Evolutionary conservation across 2,797 vertebrate species (phyloP), one percentile per base, ranked within the genome.

Genomic region (Nothura maculosa): DNA sequence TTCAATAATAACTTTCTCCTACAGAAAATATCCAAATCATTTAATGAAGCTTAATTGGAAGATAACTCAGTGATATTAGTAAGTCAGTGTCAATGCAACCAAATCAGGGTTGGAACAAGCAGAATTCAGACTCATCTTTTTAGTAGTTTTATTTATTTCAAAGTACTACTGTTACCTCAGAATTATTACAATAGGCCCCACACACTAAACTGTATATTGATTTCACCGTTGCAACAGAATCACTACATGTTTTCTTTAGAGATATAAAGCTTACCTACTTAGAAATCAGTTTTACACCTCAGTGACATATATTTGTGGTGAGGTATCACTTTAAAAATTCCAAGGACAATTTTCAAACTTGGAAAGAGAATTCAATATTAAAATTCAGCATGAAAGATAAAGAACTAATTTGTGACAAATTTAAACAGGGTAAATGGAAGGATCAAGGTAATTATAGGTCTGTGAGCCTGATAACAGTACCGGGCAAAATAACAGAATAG

Each of bases 341-440:
- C 93, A 93, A 96, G 91, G 94, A 68, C 94, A 85, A 40, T 57
- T 73, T 69, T 27, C 5, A 42, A 63, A 40, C 45, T 94, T 90
- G 62, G 88, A 95, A 95, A 93, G 81, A 80, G 75, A 95, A 91
- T 54, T 88, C 85, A 82, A 50, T 54, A 82, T 78, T 80, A 87
- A 92, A 92, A 81, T 91, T 90, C 75, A 90, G 45, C 47, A 62
- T 89, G 85, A 92, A 6, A 55, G 30, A 4, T 43, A 38, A 69
- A 82, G 42, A 76, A 34, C 22, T 64, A 42, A 90, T 69, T 89
- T 1, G 5, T 96, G 88, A 85, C 91, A 95, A 92, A 83, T 69
- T 64, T 80, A 38, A 88, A 68, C 11, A 68, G 45, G 50, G 38
- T 66, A 91, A 94, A 78, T 80, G 66, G 78, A 95, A 90, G 5